These are phyloP conservation scores for Pseudoatta argentina DNA, from an alignment of 1,140 invertebrate genomes.

Conservation along the genomic window DNA sequence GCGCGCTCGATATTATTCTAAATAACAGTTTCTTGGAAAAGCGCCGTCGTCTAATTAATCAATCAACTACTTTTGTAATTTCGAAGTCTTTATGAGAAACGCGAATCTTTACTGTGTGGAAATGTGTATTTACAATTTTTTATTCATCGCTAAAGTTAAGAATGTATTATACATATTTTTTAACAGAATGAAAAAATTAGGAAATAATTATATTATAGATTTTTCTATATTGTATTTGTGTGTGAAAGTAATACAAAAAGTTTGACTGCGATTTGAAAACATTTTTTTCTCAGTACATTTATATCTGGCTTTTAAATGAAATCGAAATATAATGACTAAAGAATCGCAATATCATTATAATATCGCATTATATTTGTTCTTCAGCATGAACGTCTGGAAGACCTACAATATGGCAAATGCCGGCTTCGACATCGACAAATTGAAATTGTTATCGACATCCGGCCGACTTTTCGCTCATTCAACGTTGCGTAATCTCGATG, in stretches of 20 bases:
- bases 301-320: not conserved
- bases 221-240: too few relatives aligned
- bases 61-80: not conserved
- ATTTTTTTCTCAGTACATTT: not conserved
- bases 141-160: too few relatives aligned
- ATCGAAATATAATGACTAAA: not conserved
- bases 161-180: too few relatives aligned
- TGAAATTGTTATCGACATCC: slow-evolving; percentile 62
- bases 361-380: not conserved
- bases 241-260: too few relatives aligned
- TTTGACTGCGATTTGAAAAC: too few relatives aligned
- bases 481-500: slow-evolving; percentile 60
- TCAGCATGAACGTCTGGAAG: not conserved
- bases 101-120: not conserved
- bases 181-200: too few relatives aligned
- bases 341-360: not conserved
- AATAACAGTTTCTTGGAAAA: not conserved
- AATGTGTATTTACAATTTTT: too few relatives aligned
- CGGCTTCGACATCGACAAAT: slow-evolving; percentile 53
- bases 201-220: too few relatives aligned
- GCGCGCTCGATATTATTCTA: slow-evolving; percentile 25
- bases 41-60: not conserved
- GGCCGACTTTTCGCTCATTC: slow-evolving; percentile 41
- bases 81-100: not conserved
- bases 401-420: not conserved